Evolutionary conservation across 2,113 vertebrate species (phyloP).

Genomic region (Macquaria ambigua): DNA sequence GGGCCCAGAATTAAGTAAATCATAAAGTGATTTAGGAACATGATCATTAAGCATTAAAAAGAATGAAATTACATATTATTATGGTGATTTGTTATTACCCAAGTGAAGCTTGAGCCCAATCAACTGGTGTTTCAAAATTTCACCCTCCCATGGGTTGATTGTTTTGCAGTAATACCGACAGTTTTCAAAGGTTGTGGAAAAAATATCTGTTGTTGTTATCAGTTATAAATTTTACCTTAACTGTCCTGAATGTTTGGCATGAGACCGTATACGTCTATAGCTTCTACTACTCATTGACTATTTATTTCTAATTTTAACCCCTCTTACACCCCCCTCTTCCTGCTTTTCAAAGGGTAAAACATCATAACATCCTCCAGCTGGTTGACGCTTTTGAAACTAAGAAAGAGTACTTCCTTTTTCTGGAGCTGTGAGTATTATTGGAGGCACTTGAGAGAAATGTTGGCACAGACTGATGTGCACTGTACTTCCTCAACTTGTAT

Average conservation of each 20-base stretch:
- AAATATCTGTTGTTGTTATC: not conserved
- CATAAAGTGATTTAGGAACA: not conserved
- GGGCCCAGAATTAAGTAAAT: not conserved
- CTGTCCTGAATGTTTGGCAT: not conserved
- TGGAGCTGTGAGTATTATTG: slow-evolving; percentile 94
- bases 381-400: slow-evolving; percentile 98
- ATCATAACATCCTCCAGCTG: slow-evolving; percentile 97
- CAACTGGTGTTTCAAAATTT: not conserved
- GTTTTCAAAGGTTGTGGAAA: slow-evolving; percentile 5
- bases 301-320: slow-evolving; percentile 22
- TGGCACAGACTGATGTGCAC: not conserved
- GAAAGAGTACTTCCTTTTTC: slow-evolving; percentile 98
- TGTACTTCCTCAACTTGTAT: not conserved
- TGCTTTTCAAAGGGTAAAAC: slow-evolving; percentile 91
- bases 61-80: not conserved
- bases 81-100: not conserved
- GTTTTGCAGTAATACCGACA: not conserved
- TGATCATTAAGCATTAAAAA: slow-evolving; percentile 6
- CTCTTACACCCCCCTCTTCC: not conserved
- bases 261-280: not conserved
- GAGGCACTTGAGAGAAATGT: slow-evolving; percentile 17
- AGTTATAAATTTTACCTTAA: not conserved
- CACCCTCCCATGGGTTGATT: not conserved
- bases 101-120: not conserved
- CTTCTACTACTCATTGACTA: not conserved